Evolutionary conservation across 2,888 invertebrate genomes (phyloP), one percentile per base, ranked within the genome.

Genomic region (Cerastoderma edule): DNA sequence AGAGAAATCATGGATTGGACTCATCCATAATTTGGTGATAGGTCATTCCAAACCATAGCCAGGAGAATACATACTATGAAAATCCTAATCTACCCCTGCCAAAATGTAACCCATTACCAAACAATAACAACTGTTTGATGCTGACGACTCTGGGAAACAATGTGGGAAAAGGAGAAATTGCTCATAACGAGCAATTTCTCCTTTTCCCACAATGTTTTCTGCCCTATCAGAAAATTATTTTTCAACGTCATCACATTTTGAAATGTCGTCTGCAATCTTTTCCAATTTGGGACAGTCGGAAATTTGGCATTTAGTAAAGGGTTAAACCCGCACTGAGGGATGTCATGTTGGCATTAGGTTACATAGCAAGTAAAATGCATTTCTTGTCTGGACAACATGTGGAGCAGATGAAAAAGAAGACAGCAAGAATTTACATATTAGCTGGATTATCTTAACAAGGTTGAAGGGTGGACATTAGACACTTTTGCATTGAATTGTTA

Each of bases 131-230:
- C n/a, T n/a, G n/a, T n/a, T n/a, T n/a, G n/a, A n/a, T n/a, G n/a
- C n/a, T n/a, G 27, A 4, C 24, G 28, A 13, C 4, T 28, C 27
- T 54, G 6, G 13, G n/a, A 28, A 13, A 28, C 28, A 1, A 28
- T 56, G 28, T 16, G 53, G 53, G 53, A 53, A 53, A 53, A 8
- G 53, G 5, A 8, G 10, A 50, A 50, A 50, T 50, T n/a, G 22
- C 53, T 53, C 22, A 22, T 5, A 1, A 53, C 24, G 22, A 53
- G 53, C n/a, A 53, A 22, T 53, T 53, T 24, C 24, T 53, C 24
- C 53, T 53, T 53, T 53, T 53, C 53, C 24, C 24, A 22, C 24
- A 53, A 53, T 53, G 53, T 53, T 53, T 53, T 53, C 53, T 2
- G n/a, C n/a, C n/a, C n/a, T n/a, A n/a, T n/a, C n/a, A n/a, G n/a